A percentile compares a stretch with the other conserved stretches of the same genome.
These are phyloP conservation scores for Oplegnathus fasciatus DNA, from an alignment of 2,113 vertebrate genomes.

Conservation along the genomic window DNA sequence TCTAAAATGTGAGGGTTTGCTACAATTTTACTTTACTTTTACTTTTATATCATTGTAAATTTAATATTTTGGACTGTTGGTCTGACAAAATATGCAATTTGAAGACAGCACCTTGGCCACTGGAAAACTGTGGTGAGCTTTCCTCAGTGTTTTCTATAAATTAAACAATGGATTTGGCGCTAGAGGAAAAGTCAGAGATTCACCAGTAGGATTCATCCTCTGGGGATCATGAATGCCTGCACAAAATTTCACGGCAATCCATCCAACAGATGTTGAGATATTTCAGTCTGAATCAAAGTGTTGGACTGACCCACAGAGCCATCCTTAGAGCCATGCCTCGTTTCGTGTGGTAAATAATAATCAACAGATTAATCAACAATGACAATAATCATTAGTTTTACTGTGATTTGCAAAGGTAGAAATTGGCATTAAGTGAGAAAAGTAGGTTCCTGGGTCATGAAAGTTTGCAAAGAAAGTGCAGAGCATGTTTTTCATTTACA, in stretches of 20 bases:
- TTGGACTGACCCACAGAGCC: neutral
- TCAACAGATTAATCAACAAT: neutral
- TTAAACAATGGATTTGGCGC: no score
- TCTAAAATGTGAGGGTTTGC: no score
- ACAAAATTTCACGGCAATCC: neutral
- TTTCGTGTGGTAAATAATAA: no score
- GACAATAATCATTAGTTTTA: neutral
- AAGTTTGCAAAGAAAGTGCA: neutral
- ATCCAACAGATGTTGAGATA: neutral
- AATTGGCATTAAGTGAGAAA: neutral
- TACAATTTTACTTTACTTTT: no score
- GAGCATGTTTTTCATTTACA: neutral
- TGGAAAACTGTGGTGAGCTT: no score
- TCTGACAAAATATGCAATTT: neutral
- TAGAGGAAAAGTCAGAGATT: no score
- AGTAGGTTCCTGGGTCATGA: neutral
- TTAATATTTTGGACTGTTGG: neutral
- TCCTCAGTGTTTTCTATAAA: no score
- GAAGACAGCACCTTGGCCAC: neutral
- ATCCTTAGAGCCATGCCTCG: neutral
- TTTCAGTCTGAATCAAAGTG: neutral
- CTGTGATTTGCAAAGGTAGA: neutral
- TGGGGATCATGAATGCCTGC: neutral
- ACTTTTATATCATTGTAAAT: neutral
- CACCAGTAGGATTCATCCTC: neutral